Conservation (phyloP, 2,797 vertebrate genomes). For the Serranus cabrilla region DNA sequence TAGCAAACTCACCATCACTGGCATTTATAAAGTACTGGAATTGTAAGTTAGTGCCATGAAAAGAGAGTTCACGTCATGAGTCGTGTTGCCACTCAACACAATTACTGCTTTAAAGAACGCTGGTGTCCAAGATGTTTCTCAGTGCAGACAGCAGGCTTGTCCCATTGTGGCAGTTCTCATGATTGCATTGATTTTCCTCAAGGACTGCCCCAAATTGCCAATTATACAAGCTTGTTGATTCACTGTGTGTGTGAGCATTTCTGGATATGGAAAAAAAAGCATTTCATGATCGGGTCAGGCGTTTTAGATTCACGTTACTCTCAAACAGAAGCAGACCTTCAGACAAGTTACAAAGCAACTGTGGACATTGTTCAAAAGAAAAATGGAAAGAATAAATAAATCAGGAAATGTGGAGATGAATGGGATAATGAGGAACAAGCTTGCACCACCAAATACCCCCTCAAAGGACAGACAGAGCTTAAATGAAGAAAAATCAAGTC, state of each 20-base stretch:
- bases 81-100: neutral
- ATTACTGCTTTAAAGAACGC: neutral
- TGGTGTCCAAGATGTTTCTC: neutral
- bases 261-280: neutral
- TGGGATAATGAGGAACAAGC: neutral
- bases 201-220: neutral
- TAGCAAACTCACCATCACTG: neutral
- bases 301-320: neutral
- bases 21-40: neutral
- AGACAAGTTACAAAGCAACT: conserved; percentile 9
- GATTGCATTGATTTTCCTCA: conserved; percentile 5
- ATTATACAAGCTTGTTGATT: neutral
- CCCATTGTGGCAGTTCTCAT: neutral
- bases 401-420: neutral
- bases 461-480: conserved; percentile 1
- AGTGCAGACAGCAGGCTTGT: neutral
- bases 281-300: neutral
- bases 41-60: conserved; percentile 5
- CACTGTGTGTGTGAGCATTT: neutral
- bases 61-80: neutral
- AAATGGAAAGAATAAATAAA: neutral
- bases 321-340: neutral
- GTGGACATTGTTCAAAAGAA: neutral
- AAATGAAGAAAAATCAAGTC: conserved; percentile 17
- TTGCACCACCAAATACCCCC: neutral